These are phyloP conservation scores for Alligator sinensis DNA, from an alignment of 2,113 vertebrate genomes.

Conservation along the genomic window DNA sequence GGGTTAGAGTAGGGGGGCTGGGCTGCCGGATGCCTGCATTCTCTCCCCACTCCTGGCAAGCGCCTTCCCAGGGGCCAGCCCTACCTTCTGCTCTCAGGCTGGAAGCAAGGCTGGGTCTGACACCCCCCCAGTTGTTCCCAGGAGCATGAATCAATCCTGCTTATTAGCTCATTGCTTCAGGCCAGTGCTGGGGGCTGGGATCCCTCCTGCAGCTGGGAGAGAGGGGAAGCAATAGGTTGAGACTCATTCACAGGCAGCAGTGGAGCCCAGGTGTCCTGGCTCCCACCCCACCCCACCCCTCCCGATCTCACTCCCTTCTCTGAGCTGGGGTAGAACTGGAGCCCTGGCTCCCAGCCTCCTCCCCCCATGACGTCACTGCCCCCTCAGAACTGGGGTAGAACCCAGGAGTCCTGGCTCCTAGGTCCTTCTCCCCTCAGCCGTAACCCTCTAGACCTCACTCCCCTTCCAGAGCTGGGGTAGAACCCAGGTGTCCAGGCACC, in stretches of 20 bases:
- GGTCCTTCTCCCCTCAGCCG: too few relatives aligned
- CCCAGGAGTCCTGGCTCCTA: too few relatives aligned
- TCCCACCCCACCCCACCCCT: too few relatives aligned
- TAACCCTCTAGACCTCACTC: too few relatives aligned
- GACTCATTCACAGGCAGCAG: neutral
- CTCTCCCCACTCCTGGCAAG: neutral
- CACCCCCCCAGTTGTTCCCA: neutral
- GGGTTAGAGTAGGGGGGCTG: too few relatives aligned
- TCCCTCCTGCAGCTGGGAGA: neutral
- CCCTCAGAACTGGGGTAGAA: neutral
- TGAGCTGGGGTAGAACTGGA: too few relatives aligned
- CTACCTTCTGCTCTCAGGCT: neutral
- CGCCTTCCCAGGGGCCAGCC: neutral
- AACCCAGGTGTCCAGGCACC: too few relatives aligned
- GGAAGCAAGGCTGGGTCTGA: neutral
- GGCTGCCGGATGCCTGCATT: neutral
- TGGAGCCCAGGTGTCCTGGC: neutral
- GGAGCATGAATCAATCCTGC: neutral
- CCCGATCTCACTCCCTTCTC: neutral
- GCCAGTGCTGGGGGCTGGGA: neutral
- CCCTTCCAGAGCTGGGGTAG: too few relatives aligned
- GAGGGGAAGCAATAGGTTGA: neutral
- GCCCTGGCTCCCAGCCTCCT: too few relatives aligned
- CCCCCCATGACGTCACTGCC: too few relatives aligned
- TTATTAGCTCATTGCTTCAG: neutral